Base-by-base conservation (phyloP, 37 sponge, comb jelly and placozoan genomes). In the Lycopodina hypogea region DNA sequence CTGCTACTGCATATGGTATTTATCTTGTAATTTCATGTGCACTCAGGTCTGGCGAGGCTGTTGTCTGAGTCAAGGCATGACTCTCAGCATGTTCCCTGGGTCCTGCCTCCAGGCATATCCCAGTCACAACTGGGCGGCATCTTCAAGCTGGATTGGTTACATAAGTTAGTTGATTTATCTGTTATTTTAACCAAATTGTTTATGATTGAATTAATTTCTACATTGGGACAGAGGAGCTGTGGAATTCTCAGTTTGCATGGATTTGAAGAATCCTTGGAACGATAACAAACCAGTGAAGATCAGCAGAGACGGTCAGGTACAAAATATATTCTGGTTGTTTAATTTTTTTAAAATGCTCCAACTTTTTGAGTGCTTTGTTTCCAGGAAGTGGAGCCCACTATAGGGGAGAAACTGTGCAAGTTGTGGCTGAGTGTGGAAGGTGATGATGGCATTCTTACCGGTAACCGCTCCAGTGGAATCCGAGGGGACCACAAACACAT, bases 221-320 rank as follows among this genome's bases (percentile, higher is more conserved):
- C 48, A 9, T 34, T 7, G 6, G 24, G 18, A 58, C 70, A 95
- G 93, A 51, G 94, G 92, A 8, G 80, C 67, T 41, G 84, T 97
- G 42, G 89, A 85, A 38, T 97, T 97, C 81, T 62, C 67, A 0
- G 76, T 79, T 28, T 86, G 88, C 23, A 77, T 78, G 75, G 93
- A 94, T 71, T 80, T 97, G 50, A 94, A 94, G 82, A 97, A 97
- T 82, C 92, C 95, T 11, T 97, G 97, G 97, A 97, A 97, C 72
- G 97, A 97, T 30, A 87, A 89, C 84, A 97, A 97, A 74, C 95
- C 93, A 32, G 97, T 97, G 9, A 97, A 97, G 50, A 97, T 97
- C 34, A 87, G 94, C 72, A 68, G 97, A 77, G 97, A 97, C 78
- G 97, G 97, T 28, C 94, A 93, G 83, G 94, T 94, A 48, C 14